Conservation (phyloP, 2,888 invertebrate species). For the Cryptophagus acutangulus region DNA sequence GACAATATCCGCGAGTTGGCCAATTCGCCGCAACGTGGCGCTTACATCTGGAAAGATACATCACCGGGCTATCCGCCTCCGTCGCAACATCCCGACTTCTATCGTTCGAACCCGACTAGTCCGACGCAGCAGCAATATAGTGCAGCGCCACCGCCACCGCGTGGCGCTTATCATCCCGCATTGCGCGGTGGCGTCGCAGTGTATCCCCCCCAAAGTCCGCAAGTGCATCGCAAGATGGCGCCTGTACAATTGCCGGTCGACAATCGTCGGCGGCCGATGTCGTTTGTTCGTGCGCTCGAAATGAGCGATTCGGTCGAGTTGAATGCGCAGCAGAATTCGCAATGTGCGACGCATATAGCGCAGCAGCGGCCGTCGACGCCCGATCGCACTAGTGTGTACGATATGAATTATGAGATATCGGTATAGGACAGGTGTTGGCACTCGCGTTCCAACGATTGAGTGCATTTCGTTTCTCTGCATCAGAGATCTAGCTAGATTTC, state of each 20-base stretch:
- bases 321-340: conserved; percentile 46
- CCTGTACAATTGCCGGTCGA: conserved; percentile 35
- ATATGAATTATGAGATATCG: conserved; percentile 93
- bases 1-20: conserved; percentile 86
- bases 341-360: conserved; percentile 45
- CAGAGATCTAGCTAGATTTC: conserved; percentile 34
- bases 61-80: conserved; percentile 58
- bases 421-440: conserved; percentile 65
- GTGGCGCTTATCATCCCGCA: conserved; percentile 57
- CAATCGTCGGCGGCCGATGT: conserved; percentile 69
- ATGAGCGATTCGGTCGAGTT: conserved; percentile 87
- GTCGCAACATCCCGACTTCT: conserved; percentile 44
- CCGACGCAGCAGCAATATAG: conserved; percentile 52
- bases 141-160: conserved; percentile 35
- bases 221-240: conserved; percentile 53
- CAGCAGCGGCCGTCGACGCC: conserved; percentile 56
- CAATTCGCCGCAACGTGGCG: conserved; percentile 78
- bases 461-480: conserved; percentile 44
- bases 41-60: conserved; percentile 76
- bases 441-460: conserved; percentile 43
- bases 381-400: conserved; percentile 85
- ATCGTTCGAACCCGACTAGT: conserved; percentile 70
- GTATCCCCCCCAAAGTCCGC: conserved; percentile 57
- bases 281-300: conserved; percentile 83
- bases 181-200: conserved; percentile 65